Evolutionary conservation across 1,140 invertebrate genomes (phyloP).

Genomic region (Bradysia coprophila): DNA sequence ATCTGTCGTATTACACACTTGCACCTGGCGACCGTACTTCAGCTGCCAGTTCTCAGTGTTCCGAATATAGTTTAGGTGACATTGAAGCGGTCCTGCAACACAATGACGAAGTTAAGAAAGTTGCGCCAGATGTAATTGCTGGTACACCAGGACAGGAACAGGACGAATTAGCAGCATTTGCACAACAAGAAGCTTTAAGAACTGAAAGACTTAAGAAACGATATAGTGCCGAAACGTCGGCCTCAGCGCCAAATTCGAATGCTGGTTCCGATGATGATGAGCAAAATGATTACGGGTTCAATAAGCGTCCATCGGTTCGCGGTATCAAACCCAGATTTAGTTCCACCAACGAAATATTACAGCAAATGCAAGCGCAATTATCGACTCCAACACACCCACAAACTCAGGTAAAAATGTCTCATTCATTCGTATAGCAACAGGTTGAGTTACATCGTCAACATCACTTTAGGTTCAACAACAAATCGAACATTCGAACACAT

Average conservation of each 20-base stretch:
- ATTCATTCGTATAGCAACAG: too few relatives aligned
- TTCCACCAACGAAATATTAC: conserved; percentile 59
- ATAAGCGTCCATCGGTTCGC: conserved; percentile 65
- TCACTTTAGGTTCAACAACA: not conserved
- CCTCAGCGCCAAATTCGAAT: conserved; percentile 23
- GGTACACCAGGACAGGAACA: conserved; percentile 41
- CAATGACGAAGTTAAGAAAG: conserved; percentile 25
- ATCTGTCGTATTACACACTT: conserved; percentile 46
- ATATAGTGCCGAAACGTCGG: conserved; percentile 32
- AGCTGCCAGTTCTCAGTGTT: conserved; percentile 26
- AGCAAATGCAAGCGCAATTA: conserved; percentile 56
- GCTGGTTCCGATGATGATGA: conserved; percentile 51
- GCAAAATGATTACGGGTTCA: conserved; percentile 76
- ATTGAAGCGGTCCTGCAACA: conserved; percentile 36
- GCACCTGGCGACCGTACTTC: conserved; percentile 30
- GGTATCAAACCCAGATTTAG: conserved; percentile 45
- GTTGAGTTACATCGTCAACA: not conserved
- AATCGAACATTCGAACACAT: conserved; percentile 2
- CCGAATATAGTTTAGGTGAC: conserved; percentile 43
- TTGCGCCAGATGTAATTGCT: conserved; percentile 53
- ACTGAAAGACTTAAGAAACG: conserved; percentile 64
- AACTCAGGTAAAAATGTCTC: not conserved
- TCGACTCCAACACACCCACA: conserved; percentile 27
- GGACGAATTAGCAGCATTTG: conserved; percentile 67
- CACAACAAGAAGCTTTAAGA: conserved; percentile 59